These are phyloP conservation scores for Amiota communis DNA, from an alignment of 2,888 invertebrate genomes.

Conservation along the genomic window DNA sequence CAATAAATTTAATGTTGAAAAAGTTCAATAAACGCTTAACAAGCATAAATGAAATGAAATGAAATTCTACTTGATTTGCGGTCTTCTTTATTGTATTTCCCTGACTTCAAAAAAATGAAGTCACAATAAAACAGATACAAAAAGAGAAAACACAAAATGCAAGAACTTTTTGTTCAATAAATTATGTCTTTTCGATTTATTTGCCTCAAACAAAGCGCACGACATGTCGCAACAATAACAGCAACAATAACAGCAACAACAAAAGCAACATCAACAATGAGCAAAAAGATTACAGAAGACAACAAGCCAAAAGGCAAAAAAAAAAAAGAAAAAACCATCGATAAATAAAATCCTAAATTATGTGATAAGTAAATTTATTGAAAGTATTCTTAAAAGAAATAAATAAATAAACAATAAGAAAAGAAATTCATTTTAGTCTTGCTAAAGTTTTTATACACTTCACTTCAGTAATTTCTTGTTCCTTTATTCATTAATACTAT, in stretches of 20 bases:
- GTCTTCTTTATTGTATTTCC: not conserved
- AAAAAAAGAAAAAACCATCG: not conserved
- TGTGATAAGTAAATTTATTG: constrained; percentile 54
- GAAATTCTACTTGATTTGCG: constrained; percentile 6
- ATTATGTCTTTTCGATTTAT: constrained; percentile 10
- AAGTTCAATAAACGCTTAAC: constrained; percentile 61
- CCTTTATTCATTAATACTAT: too few species aligned
- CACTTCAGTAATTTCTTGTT: too few species aligned
- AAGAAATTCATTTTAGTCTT: too few species aligned
- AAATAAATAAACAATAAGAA: too few species aligned
- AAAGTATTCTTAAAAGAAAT: constrained; percentile 19
- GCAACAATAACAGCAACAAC: not conserved
- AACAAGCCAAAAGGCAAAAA: not conserved
- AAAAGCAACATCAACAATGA: not conserved
- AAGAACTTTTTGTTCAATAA: constrained; percentile 5
- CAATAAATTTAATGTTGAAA: constrained; percentile 25
- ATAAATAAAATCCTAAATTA: constrained; percentile 22
- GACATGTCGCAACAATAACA: not conserved
- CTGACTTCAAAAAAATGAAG: constrained; percentile 15
- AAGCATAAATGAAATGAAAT: constrained; percentile 1
- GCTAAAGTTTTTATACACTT: too few species aligned
- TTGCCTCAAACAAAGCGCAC: not conserved
- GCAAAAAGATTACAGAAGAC: not conserved
- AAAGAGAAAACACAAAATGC: not conserved
- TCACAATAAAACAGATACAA: not conserved